Evolutionary conservation across 1,140 invertebrate species (phyloP), one percentile per base, ranked within the genome.

Genomic region (Bilobella aurantiaca): DNA sequence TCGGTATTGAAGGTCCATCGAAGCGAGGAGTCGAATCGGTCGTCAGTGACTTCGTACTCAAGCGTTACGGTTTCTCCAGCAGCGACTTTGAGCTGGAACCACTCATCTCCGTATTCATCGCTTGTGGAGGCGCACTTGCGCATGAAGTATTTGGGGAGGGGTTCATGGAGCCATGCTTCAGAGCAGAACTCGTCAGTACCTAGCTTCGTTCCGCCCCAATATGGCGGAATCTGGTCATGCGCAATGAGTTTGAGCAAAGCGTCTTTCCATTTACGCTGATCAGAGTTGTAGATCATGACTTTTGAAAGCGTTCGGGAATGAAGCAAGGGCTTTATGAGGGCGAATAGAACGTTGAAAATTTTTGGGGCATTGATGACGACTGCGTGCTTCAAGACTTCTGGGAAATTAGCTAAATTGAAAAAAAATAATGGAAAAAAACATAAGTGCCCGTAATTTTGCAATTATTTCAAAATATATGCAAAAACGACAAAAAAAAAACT

Each of bases 211-310:
- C 64, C 64, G 2, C 64, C 64, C 37, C 59, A 66, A 62, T 62
- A 53, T 18, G 30, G n/a, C 16, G 65, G 65, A 8, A 66, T 32
- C 37, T 62, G 59, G 28, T 66, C 65, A 1, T 14, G 2, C 1
- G 46, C n/a, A 3, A 46, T 28, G 27, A 27, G 14, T 28, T 62
- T 63, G n/a, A 66, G 27, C 5, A 66, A 34, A 8, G 59, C 60
- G 56, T 56, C 59, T 32, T 34, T 62, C 65, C 65, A 66, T 58
- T 66, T 66, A 21, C 47, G 18, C 16, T 27, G 23, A 32, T 66
- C 49, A 3, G 47, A 21, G 16, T 56, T 58, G 18, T 49, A 47
- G 27, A 66, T 63, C 29, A 32, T 32, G 21, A 66, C 12, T 27
- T 66, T 66, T 32, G 46, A 32, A 3, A 63, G 59, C 1, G 65